These are phyloP conservation scores for Fabriciana adippe DNA, from an alignment of 2,888 invertebrate genomes.

Conservation along the genomic window DNA sequence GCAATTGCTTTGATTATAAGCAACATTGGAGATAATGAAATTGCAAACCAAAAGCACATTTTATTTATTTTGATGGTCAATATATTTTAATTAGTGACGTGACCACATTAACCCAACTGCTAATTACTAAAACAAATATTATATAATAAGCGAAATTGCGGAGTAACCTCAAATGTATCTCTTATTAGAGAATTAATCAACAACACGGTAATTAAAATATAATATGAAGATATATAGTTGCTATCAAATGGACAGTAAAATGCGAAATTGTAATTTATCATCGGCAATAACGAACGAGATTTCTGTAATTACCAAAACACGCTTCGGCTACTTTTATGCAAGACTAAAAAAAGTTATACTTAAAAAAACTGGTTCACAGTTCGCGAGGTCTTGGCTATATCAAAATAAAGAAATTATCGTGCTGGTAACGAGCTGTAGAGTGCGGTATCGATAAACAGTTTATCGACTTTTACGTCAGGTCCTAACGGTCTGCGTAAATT, in stretches of 20 bases:
- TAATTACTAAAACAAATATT: background rate
- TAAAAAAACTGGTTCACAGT: slow-evolving; percentile 53
- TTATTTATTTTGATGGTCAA: background rate
- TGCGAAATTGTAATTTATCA: slow-evolving; percentile 43
- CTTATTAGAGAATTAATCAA: slow-evolving; percentile 22
- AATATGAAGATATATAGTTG: slow-evolving; percentile 38
- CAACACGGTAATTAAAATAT: slow-evolving; percentile 29
- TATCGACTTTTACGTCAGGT: slow-evolving; percentile 43
- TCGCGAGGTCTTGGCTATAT: slow-evolving; percentile 47
- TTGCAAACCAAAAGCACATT: slow-evolving; percentile 34
- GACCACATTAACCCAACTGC: too few species aligned
- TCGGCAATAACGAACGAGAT: slow-evolving; percentile 46
- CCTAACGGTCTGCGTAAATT: slow-evolving; percentile 69
- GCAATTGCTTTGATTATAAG: slow-evolving; percentile 35
- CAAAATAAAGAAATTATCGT: slow-evolving; percentile 73
- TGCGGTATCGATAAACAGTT: slow-evolving; percentile 67
- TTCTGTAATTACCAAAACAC: slow-evolving; percentile 52
- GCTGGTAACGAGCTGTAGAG: slow-evolving; percentile 61
- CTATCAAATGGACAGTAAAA: slow-evolving; percentile 37
- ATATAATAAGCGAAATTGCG: background rate
- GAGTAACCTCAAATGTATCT: slow-evolving; percentile 4
- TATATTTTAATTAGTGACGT: too few species aligned
- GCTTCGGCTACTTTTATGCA: slow-evolving; percentile 46
- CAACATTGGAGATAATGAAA: slow-evolving; percentile 50
- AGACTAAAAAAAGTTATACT: slow-evolving; percentile 42